Base-by-base conservation (phyloP, 2,113 vertebrate genomes). In the Paraplagusia blochii region DNA sequence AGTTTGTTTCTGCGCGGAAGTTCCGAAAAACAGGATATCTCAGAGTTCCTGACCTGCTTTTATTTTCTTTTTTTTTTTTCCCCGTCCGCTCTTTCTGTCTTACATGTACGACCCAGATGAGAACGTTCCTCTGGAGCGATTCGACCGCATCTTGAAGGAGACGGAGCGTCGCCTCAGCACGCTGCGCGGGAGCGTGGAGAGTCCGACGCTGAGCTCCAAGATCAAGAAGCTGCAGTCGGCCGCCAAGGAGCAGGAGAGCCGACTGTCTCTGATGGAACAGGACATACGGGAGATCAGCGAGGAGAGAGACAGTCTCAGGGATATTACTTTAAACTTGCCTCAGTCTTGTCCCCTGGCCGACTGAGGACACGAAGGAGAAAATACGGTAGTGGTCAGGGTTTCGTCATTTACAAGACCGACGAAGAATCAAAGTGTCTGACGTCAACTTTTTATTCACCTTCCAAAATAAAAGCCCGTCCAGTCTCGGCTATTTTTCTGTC, bases 221-320 rank as follows among this genome's bases (percentile, higher is more conserved):
- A 92, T 97, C 80, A 85, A 87, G 63, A 72, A 15, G 50, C 82
- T 98, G 77, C 87, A 82, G 16, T 80, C 66, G 8, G 93, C 94
- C 7, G 91, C 93, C 0, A 57, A 70, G 5, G 83, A 77, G 54
- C 96, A 98, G 77, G 74, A 58, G 63, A 82, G 85, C 49, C 88
- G 87, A 51, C 87, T 96, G 75, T 83, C 79, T 43, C 76, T 57
- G 0, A 88, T 95, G 0, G 92, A 97, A 46, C 87, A 70, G 0
- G 91, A 93, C 79, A 82, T 98, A 1, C 86, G 83, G 4, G 93
- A 95, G 84, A 93, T 97, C 79, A 79, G 10, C 0, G 88, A 91
- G 0, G 93, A 97, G 87, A 93, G 92, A 76, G 72, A 79, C 78
- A 96, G 94, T 84, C 66, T 98, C 79, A 91, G 91, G 76, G 92